Percentiles rank a stretch among this genome's conserved stretches.
phyloP scores from a whole-genome alignment of 1,140 invertebrate genomes.

The Agrypnia vestita region DNA sequence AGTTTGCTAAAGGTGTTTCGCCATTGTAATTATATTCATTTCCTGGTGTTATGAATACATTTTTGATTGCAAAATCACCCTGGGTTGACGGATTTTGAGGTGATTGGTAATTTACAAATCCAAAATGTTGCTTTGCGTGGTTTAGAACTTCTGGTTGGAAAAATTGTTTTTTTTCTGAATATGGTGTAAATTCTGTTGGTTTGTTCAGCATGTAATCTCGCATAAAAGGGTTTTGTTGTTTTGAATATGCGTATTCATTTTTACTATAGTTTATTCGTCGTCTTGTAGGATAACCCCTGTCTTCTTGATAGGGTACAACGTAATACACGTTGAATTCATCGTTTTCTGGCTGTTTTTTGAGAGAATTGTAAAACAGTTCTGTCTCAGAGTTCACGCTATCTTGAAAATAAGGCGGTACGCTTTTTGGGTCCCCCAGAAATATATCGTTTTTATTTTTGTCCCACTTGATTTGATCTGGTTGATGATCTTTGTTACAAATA shows the following conservation, averaged over 20 bases:
- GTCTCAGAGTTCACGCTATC: neutral
- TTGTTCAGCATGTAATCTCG: no score
- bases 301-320: neutral
- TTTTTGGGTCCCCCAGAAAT: neutral
- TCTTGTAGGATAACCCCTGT: neutral
- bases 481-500: conserved; percentile 1
- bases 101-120: neutral
- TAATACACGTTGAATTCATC: neutral
- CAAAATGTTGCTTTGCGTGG: neutral
- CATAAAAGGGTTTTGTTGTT: neutral
- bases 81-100: neutral
- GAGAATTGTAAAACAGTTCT: neutral
- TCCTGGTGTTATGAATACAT: neutral
- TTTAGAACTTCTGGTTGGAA: neutral
- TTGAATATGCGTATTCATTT: neutral
- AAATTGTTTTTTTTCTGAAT: neutral
- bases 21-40: conserved; percentile 1
- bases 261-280: conserved; percentile 22
- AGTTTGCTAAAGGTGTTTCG: neutral
- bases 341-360: neutral
- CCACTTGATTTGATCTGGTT: neutral
- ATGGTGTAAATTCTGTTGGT: neutral
- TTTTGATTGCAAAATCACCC: neutral
- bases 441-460: neutral
- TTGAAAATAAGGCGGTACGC: neutral